These are phyloP conservation scores for Drosophila sordidula DNA, from an alignment of 2,888 invertebrate species.

Conservation along the genomic window DNA sequence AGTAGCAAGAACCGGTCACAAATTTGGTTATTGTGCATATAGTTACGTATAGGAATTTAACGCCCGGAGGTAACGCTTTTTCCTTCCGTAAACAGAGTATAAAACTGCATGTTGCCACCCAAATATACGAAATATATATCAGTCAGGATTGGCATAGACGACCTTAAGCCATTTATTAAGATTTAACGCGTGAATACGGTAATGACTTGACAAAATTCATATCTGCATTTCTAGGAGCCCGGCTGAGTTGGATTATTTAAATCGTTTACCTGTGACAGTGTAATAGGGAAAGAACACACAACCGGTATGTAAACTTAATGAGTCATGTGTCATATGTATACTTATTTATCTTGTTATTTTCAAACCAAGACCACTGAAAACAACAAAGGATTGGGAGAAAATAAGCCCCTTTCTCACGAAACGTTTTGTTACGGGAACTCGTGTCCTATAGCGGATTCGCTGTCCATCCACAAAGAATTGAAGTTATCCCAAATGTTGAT, in stretches of 20 bases:
- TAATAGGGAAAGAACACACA: slow-evolving; percentile 22
- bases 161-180: slow-evolving; percentile 63
- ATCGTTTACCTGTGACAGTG: slow-evolving; percentile 19
- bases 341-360: slow-evolving; percentile 35
- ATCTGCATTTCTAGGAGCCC: slow-evolving; percentile 33
- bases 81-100: too few relatives aligned
- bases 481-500: slow-evolving; percentile 47
- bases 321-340: slow-evolving; percentile 19
- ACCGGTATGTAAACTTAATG: slow-evolving; percentile 58
- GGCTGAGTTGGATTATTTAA: slow-evolving; percentile 7
- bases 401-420: slow-evolving; percentile 66
- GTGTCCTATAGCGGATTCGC: slow-evolving; percentile 53
- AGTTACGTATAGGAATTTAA: too few relatives aligned
- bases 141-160: not conserved
- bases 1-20: too few relatives aligned
- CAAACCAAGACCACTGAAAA: slow-evolving; percentile 60
- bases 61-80: too few relatives aligned
- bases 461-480: slow-evolving; percentile 37
- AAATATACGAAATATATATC: slow-evolving; percentile 2
- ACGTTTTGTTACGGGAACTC: slow-evolving; percentile 33
- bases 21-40: too few relatives aligned
- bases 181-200: slow-evolving; percentile 49
- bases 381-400: slow-evolving; percentile 59
- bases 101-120: not conserved
- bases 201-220: slow-evolving; percentile 56